These are phyloP conservation scores for Dusona sp. DNA, from an alignment of 2,888 invertebrate species.

Conservation along the genomic window DNA sequence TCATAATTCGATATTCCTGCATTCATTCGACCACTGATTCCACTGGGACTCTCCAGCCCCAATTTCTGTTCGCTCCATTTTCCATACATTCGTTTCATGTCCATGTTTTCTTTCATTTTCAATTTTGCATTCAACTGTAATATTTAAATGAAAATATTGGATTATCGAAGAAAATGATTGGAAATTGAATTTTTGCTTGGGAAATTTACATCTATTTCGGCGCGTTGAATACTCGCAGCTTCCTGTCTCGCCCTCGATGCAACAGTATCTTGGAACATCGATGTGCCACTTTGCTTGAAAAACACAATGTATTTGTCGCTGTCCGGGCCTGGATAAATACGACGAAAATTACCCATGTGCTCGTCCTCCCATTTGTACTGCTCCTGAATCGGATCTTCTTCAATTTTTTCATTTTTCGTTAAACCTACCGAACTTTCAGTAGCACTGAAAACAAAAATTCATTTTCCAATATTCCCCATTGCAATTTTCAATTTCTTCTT, in stretches of 20 bases:
- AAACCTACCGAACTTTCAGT: slow-evolving; percentile 68
- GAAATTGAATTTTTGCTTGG: neutral
- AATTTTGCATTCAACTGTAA: slow-evolving; percentile 68
- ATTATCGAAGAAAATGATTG: neutral
- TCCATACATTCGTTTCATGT: slow-evolving; percentile 72
- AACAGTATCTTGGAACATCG: slow-evolving; percentile 91
- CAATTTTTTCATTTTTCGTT: slow-evolving; percentile 71
- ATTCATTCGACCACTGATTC: slow-evolving; percentile 58
- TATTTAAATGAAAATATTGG: slow-evolving; percentile 6
- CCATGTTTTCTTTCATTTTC: slow-evolving; percentile 75
- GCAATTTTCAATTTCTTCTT: slow-evolving; percentile 16
- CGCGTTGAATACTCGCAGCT: slow-evolving; percentile 89
- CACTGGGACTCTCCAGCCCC: slow-evolving; percentile 74
- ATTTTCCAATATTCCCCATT: slow-evolving; percentile 5
- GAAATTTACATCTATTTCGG: slow-evolving; percentile 87
- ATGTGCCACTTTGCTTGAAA: slow-evolving; percentile 91
- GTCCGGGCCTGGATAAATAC: slow-evolving; percentile 89
- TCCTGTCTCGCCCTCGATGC: slow-evolving; percentile 92
- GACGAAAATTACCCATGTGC: slow-evolving; percentile 91
- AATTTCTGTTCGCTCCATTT: slow-evolving; percentile 78
- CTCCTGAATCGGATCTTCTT: slow-evolving; percentile 79
- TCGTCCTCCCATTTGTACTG: slow-evolving; percentile 91
- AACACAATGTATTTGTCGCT: slow-evolving; percentile 89
- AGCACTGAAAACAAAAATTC: slow-evolving; percentile 50
- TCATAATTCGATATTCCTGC: slow-evolving; percentile 85